phyloP scores from a whole-genome alignment of 2,797 vertebrate species.

The Pseudomugil gertrudae region DNA sequence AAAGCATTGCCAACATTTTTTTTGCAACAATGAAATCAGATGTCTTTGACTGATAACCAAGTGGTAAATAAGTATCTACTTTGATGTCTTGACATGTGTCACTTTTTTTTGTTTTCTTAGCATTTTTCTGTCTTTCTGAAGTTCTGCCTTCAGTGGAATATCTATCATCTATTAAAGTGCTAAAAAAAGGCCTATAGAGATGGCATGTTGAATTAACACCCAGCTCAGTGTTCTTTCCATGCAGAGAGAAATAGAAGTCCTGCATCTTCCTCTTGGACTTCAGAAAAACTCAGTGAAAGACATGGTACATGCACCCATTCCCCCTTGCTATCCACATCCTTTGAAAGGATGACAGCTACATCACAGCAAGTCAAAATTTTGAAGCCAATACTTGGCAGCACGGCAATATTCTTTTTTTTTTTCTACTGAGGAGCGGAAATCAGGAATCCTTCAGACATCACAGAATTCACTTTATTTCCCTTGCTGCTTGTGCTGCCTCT shows the following conservation, averaged over 20 bases:
- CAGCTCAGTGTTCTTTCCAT: conserved; percentile 68
- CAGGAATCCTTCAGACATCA: conserved; percentile 81
- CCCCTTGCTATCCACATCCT: conserved; percentile 77
- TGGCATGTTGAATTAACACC: conserved; percentile 70
- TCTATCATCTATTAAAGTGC: conserved; percentile 31
- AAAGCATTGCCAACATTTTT: not conserved
- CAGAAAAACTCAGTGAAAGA: conserved; percentile 78
- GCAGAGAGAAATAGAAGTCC: conserved; percentile 74
- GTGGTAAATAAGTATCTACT: not conserved
- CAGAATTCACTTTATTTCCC: conserved; percentile 80
- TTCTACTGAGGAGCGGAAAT: conserved; percentile 74
- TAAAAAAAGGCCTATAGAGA: conserved; percentile 32
- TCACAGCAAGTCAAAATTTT: conserved; percentile 82
- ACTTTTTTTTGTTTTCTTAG: conserved; percentile 3
- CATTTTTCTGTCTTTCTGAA: conserved; percentile 23
- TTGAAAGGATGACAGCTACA: conserved; percentile 85
- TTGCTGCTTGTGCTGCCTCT: conserved; percentile 73
- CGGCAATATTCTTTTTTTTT: conserved; percentile 59
- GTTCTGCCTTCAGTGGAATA: conserved; percentile 25
- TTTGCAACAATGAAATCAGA: not conserved
- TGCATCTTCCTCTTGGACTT: conserved; percentile 76
- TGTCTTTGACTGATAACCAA: not conserved
- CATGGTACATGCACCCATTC: conserved; percentile 80
- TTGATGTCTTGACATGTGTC: conserved; percentile 3
- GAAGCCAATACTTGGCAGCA: conserved; percentile 81